phyloP scores from a whole-genome alignment of 2,797 vertebrate genomes.

The Hapalemur alaotrensis region DNA sequence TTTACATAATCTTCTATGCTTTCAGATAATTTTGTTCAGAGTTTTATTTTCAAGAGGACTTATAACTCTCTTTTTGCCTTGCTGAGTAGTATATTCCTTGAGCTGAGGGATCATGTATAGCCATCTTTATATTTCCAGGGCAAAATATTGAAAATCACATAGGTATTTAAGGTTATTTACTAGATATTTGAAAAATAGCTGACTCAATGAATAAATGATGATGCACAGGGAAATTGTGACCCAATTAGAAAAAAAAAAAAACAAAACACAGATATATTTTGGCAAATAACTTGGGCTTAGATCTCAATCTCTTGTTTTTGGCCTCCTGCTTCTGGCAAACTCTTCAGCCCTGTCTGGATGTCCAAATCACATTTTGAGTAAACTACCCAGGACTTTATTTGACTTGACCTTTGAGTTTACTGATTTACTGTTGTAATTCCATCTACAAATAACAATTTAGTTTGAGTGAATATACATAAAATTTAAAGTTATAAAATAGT shows the following conservation, averaged over 20 bases:
- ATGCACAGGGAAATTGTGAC: neutral
- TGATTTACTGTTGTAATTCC: neutral
- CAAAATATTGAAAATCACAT: neutral
- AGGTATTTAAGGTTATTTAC: neutral
- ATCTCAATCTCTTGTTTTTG: neutral
- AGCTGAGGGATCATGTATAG: neutral
- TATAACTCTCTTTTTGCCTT: neutral
- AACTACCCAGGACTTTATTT: neutral
- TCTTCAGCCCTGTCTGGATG: neutral
- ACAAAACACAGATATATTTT: neutral
- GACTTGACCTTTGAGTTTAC: neutral
- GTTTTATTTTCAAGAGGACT: neutral
- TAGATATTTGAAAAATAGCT: neutral
- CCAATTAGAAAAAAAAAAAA: neutral
- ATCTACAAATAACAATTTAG: neutral
- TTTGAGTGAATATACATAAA: neutral
- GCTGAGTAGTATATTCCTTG: neutral
- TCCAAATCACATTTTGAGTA: neutral
- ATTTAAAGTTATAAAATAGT: neutral
- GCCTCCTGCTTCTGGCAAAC: neutral
- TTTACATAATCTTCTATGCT: neutral
- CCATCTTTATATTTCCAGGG: neutral
- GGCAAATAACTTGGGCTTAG: neutral
- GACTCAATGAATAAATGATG: neutral
- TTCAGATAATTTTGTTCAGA: neutral